Evolutionary conservation across 1,140 invertebrate genomes (phyloP), one percentile per base, ranked within the genome.

Genomic region (Bombus waltoni): DNA sequence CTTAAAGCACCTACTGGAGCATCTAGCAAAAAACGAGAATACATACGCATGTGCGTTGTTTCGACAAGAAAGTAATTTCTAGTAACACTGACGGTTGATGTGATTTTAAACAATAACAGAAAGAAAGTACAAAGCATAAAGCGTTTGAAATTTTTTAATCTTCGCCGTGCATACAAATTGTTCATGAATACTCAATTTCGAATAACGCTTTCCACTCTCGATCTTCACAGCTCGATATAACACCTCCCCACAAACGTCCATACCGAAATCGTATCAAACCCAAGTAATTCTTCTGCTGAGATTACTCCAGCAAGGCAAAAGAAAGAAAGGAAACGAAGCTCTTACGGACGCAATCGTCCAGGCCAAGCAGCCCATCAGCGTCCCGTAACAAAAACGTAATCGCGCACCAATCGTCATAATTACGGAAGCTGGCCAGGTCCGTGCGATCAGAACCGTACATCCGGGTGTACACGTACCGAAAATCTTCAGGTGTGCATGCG

Each of bases 321-420:
- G 6, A n/a, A 2, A n/a, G 40, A 44, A 38, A 76, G 9, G 28
- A 40, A 70, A 47, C 0, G 11, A 70, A 40, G 3, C 38, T 25
- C n/a, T 44, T 66, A 13, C 18, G 9, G 11, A 28, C 4, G 65
- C 9, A 42, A 53, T 70, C 18, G 38, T 22, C 38, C 28, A 35
- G n/a, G 9, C 22, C 28, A 68, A 68, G 32, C 42, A 47, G n/a
- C 32, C 44, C 44, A 80, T 53, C 65, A 53, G 2, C 22, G 13
- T 44, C 35, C 8, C 5, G 4, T 8, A 10, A 28, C n/a, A 80
- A 80, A 80, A 80, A 80, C 44, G 42, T 70, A 71, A 80, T 80
- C 65, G 44, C 15, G 13, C 65, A 4, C 32, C 78, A 80, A 80
- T 80, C 66, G 78, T 68, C 65, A 47, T 80, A 80, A 80, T 80